Evolutionary conservation across 2,888 invertebrate species (phyloP).

Genomic region (Torymus texanus): DNA sequence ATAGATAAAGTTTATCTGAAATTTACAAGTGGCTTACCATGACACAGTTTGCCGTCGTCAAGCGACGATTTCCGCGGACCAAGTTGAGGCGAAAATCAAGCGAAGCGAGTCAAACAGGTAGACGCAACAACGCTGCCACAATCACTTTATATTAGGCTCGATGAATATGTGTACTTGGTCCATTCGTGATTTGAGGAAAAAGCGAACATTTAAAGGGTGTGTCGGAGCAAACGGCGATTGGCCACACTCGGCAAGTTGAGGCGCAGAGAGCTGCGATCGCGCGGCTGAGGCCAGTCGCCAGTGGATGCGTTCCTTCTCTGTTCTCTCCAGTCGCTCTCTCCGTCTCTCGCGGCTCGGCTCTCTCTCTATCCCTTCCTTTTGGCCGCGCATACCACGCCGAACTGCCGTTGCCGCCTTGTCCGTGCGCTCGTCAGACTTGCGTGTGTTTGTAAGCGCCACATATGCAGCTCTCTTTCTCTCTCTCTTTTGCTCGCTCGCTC

Average conservation of each 20-base stretch:
- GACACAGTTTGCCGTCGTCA: slow-evolving; percentile 52
- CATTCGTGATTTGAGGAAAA: slow-evolving; percentile 64
- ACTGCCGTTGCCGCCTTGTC: background rate
- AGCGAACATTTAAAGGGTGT: slow-evolving; percentile 74
- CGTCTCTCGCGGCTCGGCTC: background rate
- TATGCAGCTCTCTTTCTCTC: slow-evolving; percentile 21
- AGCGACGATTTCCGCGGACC: slow-evolving; percentile 44
- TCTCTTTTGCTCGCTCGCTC: background rate
- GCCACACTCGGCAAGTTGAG: slow-evolving; percentile 48
- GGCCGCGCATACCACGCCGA: background rate
- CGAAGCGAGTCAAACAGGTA: background rate
- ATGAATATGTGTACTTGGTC: slow-evolving; percentile 63
- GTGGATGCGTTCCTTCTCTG: slow-evolving; percentile 39
- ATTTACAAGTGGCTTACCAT: slow-evolving; percentile 53
- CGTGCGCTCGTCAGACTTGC: background rate
- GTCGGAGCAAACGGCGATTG: slow-evolving; percentile 68
- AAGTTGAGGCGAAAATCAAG: slow-evolving; percentile 25
- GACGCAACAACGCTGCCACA: slow-evolving; percentile 30
- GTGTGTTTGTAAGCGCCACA: slow-evolving; percentile 13
- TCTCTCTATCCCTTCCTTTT: slow-evolving; percentile 2
- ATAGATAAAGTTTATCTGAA: slow-evolving; percentile 6
- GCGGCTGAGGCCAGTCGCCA: slow-evolving; percentile 7
- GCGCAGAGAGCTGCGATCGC: background rate
- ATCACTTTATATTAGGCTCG: slow-evolving; percentile 57
- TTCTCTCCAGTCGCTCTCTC: slow-evolving; percentile 19